phyloP scores from a whole-genome alignment of 1,140 invertebrate genomes.

The Harpegnathos saltator region DNA sequence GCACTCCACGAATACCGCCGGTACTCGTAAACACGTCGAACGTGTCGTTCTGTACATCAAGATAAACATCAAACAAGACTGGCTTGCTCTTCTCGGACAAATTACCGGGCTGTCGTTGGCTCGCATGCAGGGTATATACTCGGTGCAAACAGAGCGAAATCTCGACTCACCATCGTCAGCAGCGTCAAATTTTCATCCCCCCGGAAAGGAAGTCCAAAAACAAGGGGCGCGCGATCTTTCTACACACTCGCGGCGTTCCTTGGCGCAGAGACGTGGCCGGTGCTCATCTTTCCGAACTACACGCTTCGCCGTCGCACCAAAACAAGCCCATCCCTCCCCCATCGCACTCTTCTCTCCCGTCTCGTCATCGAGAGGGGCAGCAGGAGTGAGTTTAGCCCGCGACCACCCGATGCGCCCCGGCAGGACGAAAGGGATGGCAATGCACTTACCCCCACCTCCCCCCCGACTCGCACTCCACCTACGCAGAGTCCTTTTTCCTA shows the following conservation, averaged over 20 bases:
- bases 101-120: too few species aligned
- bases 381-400: not conserved
- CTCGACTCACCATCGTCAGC: not conserved
- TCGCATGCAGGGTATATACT: too few species aligned
- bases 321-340: conserved; percentile 14
- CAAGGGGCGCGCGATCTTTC: not conserved
- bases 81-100: too few species aligned
- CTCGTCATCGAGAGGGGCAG: not conserved
- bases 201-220: too few species aligned
- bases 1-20: too few species aligned
- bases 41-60: too few species aligned
- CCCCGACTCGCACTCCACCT: conserved; percentile 22
- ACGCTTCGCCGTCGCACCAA: not conserved
- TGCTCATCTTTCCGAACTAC: conserved; percentile 29
- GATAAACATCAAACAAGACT: too few species aligned
- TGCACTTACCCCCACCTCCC: conserved; percentile 69
- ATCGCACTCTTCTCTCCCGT: not conserved
- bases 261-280: not conserved
- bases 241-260: not conserved
- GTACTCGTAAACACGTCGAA: too few species aligned
- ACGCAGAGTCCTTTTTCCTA: conserved; percentile 57
- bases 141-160: too few species aligned
- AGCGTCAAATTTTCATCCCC: not conserved
- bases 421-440: conserved; percentile 64
- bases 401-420: conserved; percentile 25